Evolutionary conservation across 2,113 vertebrate species (phyloP).

Genomic region (Ivindomyrus marchei): DNA sequence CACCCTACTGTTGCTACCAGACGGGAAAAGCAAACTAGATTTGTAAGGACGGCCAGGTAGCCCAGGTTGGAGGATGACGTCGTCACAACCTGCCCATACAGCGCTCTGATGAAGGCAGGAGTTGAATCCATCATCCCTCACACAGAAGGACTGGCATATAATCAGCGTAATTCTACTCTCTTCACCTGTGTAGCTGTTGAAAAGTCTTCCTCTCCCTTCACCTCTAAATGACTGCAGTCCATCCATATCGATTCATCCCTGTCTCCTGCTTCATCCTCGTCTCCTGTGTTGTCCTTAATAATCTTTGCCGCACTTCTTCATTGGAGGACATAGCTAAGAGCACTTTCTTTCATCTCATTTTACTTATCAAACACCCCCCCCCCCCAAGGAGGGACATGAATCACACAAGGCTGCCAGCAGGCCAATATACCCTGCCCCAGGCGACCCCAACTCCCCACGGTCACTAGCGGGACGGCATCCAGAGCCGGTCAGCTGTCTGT

Average conservation of each 20-base stretch:
- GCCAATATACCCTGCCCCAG: background rate
- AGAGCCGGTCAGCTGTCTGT: constrained; percentile 25
- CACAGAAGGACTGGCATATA: background rate
- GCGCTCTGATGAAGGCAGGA: background rate
- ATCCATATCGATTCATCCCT: background rate
- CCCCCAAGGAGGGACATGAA: constrained; percentile 26
- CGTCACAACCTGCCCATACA: background rate
- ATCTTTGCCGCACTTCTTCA: background rate
- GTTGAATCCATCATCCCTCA: background rate
- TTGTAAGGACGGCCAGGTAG: background rate
- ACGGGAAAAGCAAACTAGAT: background rate
- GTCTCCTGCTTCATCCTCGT: background rate
- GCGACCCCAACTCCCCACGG: constrained; percentile 29
- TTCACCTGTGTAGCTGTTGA: background rate
- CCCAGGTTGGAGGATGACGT: background rate
- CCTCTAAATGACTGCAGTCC: background rate
- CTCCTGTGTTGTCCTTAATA: background rate
- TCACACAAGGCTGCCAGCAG: constrained; percentile 48
- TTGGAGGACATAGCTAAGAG: background rate
- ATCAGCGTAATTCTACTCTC: background rate
- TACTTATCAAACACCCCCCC: constrained; percentile 46
- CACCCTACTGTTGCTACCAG: background rate
- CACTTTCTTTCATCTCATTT: constrained; percentile 39
- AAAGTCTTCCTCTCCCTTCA: background rate
- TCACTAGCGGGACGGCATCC: constrained; percentile 44